A percentile compares a stretch with the other conserved stretches of the same genome.
phyloP scores from a whole-genome alignment of 2,797 vertebrate species.

The Choloepus didactylus region DNA sequence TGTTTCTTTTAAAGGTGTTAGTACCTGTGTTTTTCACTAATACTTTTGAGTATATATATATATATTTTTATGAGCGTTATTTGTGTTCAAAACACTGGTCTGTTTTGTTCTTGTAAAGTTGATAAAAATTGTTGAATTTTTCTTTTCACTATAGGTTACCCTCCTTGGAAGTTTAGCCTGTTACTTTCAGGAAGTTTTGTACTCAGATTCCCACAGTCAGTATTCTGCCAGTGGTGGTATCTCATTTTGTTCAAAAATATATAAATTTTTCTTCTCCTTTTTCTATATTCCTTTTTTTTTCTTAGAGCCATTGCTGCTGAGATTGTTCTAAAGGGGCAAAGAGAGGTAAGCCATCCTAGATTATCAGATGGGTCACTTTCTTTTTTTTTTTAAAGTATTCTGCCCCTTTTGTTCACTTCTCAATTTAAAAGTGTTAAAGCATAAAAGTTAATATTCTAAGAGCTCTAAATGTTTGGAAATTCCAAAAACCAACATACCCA shows the following conservation, averaged over 20 bases:
- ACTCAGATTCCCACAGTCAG: conserved; percentile 88
- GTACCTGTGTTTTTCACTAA: conserved; percentile 83
- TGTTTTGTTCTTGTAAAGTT: conserved; percentile 90
- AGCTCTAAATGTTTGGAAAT: conserved; percentile 53
- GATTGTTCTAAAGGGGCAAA: conserved; percentile 93
- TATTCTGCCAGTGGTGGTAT: conserved; percentile 86
- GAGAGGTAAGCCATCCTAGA: conserved; percentile 93
- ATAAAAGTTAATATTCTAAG: conserved; percentile 61
- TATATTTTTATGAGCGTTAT: conserved; percentile 87
- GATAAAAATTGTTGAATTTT: conserved; percentile 89
- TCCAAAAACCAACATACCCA: conserved; percentile 39
- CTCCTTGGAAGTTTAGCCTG: conserved; percentile 88
- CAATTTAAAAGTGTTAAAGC: conserved; percentile 61
- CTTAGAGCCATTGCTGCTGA: conserved; percentile 96
- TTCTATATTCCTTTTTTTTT: conserved; percentile 90
- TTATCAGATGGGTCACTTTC: conserved; percentile 51
- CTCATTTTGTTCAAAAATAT: conserved; percentile 86
- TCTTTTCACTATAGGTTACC: conserved; percentile 88
- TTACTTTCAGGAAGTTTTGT: conserved; percentile 88
- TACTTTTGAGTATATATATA: conserved; percentile 82
- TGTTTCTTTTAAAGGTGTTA: conserved; percentile 87
- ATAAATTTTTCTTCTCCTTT: conserved; percentile 83
- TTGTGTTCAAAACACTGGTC: conserved; percentile 89
- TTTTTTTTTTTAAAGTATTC: neutral
- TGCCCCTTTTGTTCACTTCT: conserved; percentile 57